Evolutionary conservation across 2,113 vertebrate species (phyloP).

Genomic region (Mesocricetus auratus): DNA sequence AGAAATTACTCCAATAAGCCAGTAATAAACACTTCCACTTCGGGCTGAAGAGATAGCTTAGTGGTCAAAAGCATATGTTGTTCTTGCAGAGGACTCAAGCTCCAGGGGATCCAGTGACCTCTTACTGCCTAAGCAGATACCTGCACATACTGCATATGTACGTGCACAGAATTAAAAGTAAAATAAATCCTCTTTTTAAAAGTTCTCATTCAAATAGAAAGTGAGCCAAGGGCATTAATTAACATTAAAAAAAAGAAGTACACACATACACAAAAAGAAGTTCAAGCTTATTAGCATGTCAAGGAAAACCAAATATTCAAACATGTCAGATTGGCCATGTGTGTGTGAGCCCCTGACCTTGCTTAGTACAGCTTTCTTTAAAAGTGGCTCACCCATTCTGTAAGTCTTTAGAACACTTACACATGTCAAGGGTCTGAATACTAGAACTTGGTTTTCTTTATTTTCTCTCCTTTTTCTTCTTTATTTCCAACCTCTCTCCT

Average conservation of each 20-base stretch:
- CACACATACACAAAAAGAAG: neutral
- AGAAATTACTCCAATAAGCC: neutral
- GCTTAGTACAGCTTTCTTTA: neutral
- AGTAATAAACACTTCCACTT: neutral
- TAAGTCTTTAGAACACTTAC: slow-evolving; percentile 24
- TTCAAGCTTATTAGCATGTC: neutral
- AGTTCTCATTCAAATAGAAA: slow-evolving; percentile 26
- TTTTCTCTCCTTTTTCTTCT: no score
- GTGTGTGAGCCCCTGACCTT: neutral
- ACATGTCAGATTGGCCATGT: neutral
- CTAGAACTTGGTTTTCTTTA: neutral
- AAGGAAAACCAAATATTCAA: slow-evolving; percentile 24
- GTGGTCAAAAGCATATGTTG: neutral
- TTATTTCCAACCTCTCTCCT: neutral
- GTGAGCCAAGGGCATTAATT: neutral
- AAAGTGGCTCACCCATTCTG: neutral
- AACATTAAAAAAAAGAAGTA: slow-evolving; percentile 22
- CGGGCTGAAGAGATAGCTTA: neutral
- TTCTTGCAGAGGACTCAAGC: neutral
- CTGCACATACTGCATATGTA: neutral
- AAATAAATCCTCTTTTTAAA: neutral
- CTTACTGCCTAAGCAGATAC: neutral
- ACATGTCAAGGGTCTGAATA: neutral
- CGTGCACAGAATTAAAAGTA: neutral
- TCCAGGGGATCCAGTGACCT: neutral